Evolutionary conservation across 92 coral and sea anemone genomes (phyloP).

Genomic region (Galaxea fascicularis): DNA sequence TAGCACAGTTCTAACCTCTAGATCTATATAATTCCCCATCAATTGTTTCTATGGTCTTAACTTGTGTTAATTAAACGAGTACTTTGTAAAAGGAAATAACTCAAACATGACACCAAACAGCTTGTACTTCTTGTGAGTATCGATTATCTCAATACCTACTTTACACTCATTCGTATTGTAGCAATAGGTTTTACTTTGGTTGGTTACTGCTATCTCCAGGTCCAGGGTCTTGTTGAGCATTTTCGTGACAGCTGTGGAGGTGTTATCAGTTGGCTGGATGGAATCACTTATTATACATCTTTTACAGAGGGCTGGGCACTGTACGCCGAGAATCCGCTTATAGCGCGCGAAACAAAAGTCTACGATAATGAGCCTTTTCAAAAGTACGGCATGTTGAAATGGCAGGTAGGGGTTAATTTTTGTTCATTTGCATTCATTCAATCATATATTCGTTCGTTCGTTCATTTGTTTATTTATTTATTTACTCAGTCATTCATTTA

Average conservation of each 20-base stretch:
- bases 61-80: too few relatives aligned
- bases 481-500: too few relatives aligned
- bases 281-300: constrained; percentile 65
- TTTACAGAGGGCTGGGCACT: constrained; percentile 89
- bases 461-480: not conserved
- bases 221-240: constrained; percentile 60
- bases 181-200: not conserved
- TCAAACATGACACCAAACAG: too few relatives aligned
- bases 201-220: not conserved
- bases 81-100: too few relatives aligned
- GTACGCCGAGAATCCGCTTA: constrained; percentile 83
- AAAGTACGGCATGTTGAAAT: constrained; percentile 70
- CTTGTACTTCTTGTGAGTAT: too few relatives aligned
- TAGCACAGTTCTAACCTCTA: too few relatives aligned
- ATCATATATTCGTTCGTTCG: not conserved
- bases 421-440: not conserved
- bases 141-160: too few relatives aligned
- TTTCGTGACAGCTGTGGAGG: constrained; percentile 78
- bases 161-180: not conserved
- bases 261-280: constrained; percentile 66
- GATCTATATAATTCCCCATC: too few relatives aligned
- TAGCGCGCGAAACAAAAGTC: constrained; percentile 59
- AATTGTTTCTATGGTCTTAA: too few relatives aligned
- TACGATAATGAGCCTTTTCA: constrained; percentile 61
- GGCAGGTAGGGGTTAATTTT: constrained; percentile 32